Conservation (phyloP, 2,888 invertebrate genomes). For the Euclidia mi region DNA sequence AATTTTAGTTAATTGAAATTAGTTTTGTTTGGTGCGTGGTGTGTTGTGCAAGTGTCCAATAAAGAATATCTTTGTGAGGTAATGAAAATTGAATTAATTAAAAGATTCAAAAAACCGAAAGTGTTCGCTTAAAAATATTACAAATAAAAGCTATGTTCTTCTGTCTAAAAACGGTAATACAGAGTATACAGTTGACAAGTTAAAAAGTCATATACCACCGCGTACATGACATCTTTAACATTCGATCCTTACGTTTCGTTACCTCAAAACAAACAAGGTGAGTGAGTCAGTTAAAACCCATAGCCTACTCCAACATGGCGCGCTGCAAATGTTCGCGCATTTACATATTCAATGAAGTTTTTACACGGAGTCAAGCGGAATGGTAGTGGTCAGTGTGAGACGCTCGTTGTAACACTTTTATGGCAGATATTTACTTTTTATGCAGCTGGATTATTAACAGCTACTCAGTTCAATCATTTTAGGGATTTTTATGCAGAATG, state of each 20-base stretch:
- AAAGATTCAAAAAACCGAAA: too few relatives aligned
- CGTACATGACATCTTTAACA: too few relatives aligned
- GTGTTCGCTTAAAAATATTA: too few relatives aligned
- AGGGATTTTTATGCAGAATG: not conserved
- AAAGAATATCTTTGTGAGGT: too few relatives aligned
- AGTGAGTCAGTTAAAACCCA: constrained; percentile 15
- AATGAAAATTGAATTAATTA: too few relatives aligned
- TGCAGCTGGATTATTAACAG: constrained; percentile 5
- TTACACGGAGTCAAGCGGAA: constrained; percentile 18
- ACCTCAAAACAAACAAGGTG: constrained; percentile 8
- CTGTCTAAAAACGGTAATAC: too few relatives aligned
- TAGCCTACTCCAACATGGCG: constrained; percentile 30
- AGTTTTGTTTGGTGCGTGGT: too few relatives aligned
- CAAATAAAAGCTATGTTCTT: too few relatives aligned
- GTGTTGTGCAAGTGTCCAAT: too few relatives aligned
- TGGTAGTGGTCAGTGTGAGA: constrained; percentile 13
- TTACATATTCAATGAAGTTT: constrained; percentile 52
- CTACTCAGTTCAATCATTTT: not conserved
- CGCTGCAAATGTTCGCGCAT: constrained; percentile 34
- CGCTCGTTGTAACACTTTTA: constrained; percentile 7
- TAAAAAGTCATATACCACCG: too few relatives aligned
- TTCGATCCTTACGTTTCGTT: not conserved
- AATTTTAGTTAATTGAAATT: too few relatives aligned
- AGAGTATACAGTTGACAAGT: too few relatives aligned
- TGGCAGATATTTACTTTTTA: constrained; percentile 5